These are phyloP conservation scores for Cyphomyrus discorhynchus DNA, from an alignment of 2,113 vertebrate species.

Conservation along the genomic window DNA sequence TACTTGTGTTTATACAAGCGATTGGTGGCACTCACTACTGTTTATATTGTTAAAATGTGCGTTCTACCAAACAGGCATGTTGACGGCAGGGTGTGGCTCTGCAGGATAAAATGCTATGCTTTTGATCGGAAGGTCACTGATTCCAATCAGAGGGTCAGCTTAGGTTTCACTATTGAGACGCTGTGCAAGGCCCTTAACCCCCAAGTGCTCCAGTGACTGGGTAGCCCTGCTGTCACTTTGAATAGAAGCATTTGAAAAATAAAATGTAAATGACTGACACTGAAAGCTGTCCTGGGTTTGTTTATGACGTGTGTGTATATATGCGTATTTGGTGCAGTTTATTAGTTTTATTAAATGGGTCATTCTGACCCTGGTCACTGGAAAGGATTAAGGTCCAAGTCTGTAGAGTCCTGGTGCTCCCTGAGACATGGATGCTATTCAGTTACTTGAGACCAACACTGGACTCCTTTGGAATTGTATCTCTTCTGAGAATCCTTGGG, in stretches of 20 bases:
- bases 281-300: neutral
- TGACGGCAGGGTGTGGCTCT: neutral
- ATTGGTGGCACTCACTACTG: neutral
- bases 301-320: slow-evolving; percentile 1
- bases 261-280: neutral
- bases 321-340: neutral
- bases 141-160: neutral
- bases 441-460: neutral
- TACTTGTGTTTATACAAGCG: neutral
- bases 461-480: neutral
- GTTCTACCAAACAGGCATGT: neutral
- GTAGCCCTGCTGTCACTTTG: neutral
- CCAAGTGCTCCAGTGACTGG: neutral
- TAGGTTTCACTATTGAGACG: neutral
- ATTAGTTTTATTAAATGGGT: neutral
- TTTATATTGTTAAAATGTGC: neutral
- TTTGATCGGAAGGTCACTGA: neutral
- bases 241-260: neutral
- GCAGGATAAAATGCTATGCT: neutral
- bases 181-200: neutral
- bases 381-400: neutral
- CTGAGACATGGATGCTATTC: neutral
- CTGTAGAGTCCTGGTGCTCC: neutral
- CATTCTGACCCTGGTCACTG: neutral
- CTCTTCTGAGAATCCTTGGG: neutral